Conservation (phyloP, 2,888 invertebrate genomes). For the Agrotis exclamationis region DNA sequence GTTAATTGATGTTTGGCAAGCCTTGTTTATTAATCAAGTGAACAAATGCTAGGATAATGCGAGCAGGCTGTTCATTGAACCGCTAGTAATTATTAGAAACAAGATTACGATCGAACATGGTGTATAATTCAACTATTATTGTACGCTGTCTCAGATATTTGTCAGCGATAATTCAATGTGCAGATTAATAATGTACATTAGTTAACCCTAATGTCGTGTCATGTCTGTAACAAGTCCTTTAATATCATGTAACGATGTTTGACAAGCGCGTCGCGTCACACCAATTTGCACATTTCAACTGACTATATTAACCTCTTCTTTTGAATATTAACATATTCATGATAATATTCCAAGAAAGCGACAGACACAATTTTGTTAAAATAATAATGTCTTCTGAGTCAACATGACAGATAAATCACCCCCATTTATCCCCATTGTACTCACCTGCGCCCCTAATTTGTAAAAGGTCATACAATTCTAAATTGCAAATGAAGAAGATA, state of each 20-base stretch:
- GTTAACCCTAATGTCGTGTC: conserved; percentile 54
- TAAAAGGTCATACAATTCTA: conserved; percentile 43
- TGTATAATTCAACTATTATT: conserved; percentile 54
- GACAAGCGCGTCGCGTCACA: conserved; percentile 37
- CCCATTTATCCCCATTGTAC: conserved; percentile 4
- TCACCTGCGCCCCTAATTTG: conserved; percentile 15
- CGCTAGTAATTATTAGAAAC: conserved; percentile 48
- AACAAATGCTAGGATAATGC: conserved; percentile 40
- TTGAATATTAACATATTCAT: conserved; percentile 53
- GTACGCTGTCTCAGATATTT: conserved; percentile 59
- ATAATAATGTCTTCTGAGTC: conserved; percentile 29
- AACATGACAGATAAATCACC: conserved; percentile 37
- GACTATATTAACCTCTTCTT: conserved; percentile 49
- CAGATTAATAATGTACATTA: conserved; percentile 61
- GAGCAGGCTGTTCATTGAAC: conserved; percentile 52
- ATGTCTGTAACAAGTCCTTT: conserved; percentile 46
- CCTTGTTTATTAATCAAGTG: conserved; percentile 50
- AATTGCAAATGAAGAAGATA: conserved; percentile 53
- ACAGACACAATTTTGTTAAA: conserved; percentile 26
- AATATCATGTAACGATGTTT: conserved; percentile 51
- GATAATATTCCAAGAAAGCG: conserved; percentile 49
- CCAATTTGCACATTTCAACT: conserved; percentile 53
- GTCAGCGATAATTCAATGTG: conserved; percentile 58
- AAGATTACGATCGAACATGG: conserved; percentile 54
- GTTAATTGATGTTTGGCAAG: conserved; percentile 50